A percentile compares a stretch with the other conserved stretches of the same genome.
Conservation (phyloP, 92 coral and sea anemone genomes). For the Palythoa caribaeorum region DNA sequence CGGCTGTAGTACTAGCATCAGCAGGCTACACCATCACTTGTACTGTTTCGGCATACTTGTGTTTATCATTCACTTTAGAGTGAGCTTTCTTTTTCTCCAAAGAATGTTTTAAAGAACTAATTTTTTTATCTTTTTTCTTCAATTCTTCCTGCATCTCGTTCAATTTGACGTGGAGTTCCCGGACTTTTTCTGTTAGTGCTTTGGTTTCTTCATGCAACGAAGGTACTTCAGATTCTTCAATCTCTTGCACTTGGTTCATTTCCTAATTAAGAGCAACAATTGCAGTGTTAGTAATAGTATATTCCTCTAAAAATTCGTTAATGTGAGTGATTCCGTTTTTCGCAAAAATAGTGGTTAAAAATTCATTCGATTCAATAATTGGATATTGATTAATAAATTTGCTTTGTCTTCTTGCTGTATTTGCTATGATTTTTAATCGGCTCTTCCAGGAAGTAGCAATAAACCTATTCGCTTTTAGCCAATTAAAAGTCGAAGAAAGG, state of each 20-base stretch:
- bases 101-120: conserved; percentile 72
- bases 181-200: conserved; percentile 72
- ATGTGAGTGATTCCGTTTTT: too few species aligned
- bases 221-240: conserved; percentile 46
- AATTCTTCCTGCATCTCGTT: conserved; percentile 77
- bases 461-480: too few species aligned
- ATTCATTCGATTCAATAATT: too few species aligned
- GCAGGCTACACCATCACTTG: conserved; percentile 62
- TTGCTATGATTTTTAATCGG: too few species aligned
- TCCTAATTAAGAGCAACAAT: conserved; percentile 32
- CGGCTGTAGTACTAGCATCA: neutral
- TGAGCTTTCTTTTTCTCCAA: conserved; percentile 70
- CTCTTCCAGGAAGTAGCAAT: too few species aligned
- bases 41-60: conserved; percentile 57
- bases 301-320: neutral
- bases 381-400: too few species aligned
- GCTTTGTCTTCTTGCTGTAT: too few species aligned
- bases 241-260: conserved; percentile 35
- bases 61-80: conserved; percentile 54
- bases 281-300: neutral
- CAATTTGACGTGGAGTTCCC: conserved; percentile 72
- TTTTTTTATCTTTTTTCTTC: conserved; percentile 79
- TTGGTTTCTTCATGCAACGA: conserved; percentile 43
- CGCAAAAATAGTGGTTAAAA: too few species aligned
- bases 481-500: too few species aligned